phyloP scores from a whole-genome alignment of 2,888 invertebrate species.

The Tuta absoluta region DNA sequence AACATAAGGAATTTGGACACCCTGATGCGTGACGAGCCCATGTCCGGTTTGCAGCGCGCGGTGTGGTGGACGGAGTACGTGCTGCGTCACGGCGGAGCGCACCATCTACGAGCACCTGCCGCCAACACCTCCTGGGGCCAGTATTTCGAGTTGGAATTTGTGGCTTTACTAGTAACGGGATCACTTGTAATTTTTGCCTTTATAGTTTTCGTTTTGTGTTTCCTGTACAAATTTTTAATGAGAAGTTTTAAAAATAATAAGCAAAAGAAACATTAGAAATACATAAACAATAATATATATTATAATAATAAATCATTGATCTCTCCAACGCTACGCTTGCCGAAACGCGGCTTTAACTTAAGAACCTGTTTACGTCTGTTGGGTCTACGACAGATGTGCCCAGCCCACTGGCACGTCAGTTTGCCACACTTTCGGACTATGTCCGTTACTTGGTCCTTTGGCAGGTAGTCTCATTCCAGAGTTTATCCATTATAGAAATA shows the following conservation, averaged over 20 bases:
- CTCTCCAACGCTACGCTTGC: no score
- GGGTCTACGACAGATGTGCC: no score
- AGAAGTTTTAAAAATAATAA: not conserved
- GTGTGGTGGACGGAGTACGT: constrained; percentile 55
- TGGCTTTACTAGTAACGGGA: not conserved
- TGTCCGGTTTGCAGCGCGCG: no score
- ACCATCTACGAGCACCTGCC: constrained; percentile 54
- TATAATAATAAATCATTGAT: no score
- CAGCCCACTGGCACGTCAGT: no score
- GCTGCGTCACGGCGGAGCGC: constrained; percentile 58
- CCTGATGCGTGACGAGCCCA: constrained; percentile 56
- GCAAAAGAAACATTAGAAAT: not conserved
- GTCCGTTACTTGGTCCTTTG: no score
- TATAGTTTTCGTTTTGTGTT: not conserved
- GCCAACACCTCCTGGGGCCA: constrained; percentile 51
- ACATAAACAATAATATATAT: no score
- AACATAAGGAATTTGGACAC: constrained; percentile 43
- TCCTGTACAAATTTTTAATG: not conserved
- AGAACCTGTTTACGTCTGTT: no score
- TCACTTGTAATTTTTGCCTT: not conserved
- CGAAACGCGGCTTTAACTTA: no score
- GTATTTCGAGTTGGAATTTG: constrained; percentile 45
- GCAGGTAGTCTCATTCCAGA: no score
- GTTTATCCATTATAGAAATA: no score
- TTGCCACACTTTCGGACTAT: no score